Evolutionary conservation across 2,888 invertebrate genomes (phyloP), one percentile per base, ranked within the genome.

Genomic region (Ornithoptera alexandrae): DNA sequence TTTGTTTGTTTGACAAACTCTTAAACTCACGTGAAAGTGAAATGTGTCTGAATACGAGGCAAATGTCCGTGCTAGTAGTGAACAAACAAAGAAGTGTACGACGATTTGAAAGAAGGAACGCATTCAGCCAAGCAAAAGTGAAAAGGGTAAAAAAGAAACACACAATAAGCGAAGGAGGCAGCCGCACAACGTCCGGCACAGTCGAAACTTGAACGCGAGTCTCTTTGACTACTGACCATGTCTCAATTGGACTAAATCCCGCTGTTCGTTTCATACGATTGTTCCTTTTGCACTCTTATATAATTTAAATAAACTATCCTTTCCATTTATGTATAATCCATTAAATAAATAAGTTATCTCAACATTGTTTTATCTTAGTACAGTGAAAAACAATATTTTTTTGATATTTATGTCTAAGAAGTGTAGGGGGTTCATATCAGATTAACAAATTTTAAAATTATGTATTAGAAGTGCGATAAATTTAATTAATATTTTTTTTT

Each of bases 151-250:
- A 88, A 85, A 84, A 83, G 78, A 80, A 84, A 83, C 79, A 85
- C 86, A 87, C 86, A 88, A 89, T 87, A 84, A 85, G 81, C 78
- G 75, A 84, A 84, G 82, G 81, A 87, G 83, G 79, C 81, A 79
- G 79, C 74, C 76, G 76, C 76, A 75, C 82, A 78, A 82, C 86
- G 84, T 84, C 85, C 84, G 85, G 83, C 77, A 77, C 81, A 83
- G 83, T 84, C 81, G 80, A 81, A 82, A 83, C 82, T 83, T 81
- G 77, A 77, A 79, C 79, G 73, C 75, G 76, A 75, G 76, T 77
- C 76, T 77, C 81, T 84, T 85, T 87, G 87, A 87, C 86, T 85
- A 81, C 76, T 83, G 84, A 83, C 85, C 84, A 83, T 79, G 76
- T 80, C 79, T 78, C 77, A 77, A 77, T 79, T 78, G 75, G 76